Conservation (phyloP, 2,797 vertebrate species). For the Babyrousa celebensis region DNA sequence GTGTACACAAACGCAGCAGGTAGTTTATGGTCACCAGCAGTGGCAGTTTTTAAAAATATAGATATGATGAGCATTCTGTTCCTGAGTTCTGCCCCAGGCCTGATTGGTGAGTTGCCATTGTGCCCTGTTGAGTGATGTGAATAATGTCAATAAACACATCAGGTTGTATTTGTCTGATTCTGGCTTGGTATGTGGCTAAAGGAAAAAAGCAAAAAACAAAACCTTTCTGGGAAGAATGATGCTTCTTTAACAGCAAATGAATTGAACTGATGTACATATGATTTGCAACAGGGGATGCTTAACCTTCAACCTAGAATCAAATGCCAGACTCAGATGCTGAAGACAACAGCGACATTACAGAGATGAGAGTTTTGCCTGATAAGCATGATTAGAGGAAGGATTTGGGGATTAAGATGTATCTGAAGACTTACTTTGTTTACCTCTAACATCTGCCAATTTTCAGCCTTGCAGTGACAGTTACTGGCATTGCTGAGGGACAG, state of each 20-base stretch:
- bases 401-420: not conserved
- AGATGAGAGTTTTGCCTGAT: constrained; percentile 44
- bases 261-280: constrained; percentile 30
- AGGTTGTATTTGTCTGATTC: not conserved
- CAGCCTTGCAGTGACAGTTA: not conserved
- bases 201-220: not conserved
- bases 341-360: not conserved
- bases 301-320: constrained; percentile 45
- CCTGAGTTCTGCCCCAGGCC: constrained; percentile 10
- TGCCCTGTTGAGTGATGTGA: constrained; percentile 46
- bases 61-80: not conserved
- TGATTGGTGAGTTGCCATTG: not conserved
- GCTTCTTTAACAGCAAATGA: constrained; percentile 51
- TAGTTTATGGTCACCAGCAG: not conserved
- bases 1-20: not conserved
- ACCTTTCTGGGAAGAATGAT: constrained; percentile 35
- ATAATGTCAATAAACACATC: not conserved
- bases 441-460: not conserved
- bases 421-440: constrained; percentile 52
- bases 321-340: not conserved
- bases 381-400: constrained; percentile 25
- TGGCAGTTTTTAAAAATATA: constrained; percentile 32
- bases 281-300: constrained; percentile 34
- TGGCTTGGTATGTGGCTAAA: constrained; percentile 19
- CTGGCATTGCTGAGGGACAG: not conserved